Evolutionary conservation across 2,113 vertebrate species (phyloP).

Genomic region (Macrotus californicus): DNA sequence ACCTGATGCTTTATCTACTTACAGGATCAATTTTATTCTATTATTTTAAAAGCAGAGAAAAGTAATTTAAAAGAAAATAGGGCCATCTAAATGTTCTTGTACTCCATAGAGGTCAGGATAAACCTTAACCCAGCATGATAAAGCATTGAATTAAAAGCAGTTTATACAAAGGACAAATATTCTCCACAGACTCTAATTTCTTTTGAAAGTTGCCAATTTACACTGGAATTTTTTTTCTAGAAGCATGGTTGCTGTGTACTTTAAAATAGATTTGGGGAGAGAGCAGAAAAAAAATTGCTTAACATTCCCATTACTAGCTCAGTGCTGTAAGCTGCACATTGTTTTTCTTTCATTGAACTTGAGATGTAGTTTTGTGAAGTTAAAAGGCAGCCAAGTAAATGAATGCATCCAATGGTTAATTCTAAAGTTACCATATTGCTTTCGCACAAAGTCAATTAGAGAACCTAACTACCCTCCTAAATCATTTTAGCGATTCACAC

Average conservation of each 20-base stretch:
- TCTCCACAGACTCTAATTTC: conserved; percentile 65
- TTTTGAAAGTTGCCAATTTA: conserved; percentile 41
- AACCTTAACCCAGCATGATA: conserved; percentile 57
- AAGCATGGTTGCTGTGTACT: background rate
- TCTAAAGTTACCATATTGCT: background rate
- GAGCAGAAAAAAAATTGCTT: background rate
- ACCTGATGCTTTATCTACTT: background rate
- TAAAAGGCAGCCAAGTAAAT: background rate
- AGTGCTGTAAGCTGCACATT: rapidly evolving
- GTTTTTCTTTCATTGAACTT: background rate
- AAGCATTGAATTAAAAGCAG: conserved; percentile 61
- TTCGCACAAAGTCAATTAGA: background rate
- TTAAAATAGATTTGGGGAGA: conserved; percentile 8
- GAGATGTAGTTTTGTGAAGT: background rate
- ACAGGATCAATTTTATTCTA: conserved; percentile 9
- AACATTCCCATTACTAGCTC: background rate
- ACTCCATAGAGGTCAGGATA: conserved; percentile 57
- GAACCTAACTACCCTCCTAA: background rate
- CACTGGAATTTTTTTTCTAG: conserved; percentile 47
- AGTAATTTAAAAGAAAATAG: conserved; percentile 57
- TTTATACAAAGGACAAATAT: conserved; percentile 52
- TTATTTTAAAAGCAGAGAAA: conserved; percentile 47
- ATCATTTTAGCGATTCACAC: background rate
- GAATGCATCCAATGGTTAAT: background rate
- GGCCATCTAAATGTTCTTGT: conserved; percentile 44